A percentile compares a stretch with the other conserved stretches of the same genome.
Evolutionary conservation across 2,113 vertebrate genomes (phyloP).

Genomic region (Globicephala melas): DNA sequence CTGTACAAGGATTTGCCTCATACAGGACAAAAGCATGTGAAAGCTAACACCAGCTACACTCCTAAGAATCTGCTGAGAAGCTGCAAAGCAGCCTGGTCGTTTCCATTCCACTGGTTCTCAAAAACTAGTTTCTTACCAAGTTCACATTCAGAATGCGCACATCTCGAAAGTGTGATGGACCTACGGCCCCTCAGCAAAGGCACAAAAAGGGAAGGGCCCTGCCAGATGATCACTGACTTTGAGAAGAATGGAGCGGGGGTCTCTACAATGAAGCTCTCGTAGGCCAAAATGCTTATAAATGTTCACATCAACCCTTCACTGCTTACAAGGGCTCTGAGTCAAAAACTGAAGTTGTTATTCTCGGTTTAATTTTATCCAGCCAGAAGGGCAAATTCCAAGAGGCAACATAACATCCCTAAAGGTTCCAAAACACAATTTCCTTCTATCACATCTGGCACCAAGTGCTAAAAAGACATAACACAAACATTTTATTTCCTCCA

Average conservation of each 20-base stretch:
- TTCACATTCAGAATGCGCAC: not conserved
- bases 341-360: conserved; percentile 12
- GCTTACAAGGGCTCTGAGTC: not conserved
- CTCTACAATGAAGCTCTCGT: not conserved
- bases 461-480: conserved; percentile 5
- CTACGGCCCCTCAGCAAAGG: not conserved
- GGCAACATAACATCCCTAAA: not conserved
- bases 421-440: not conserved
- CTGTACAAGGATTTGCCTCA: not conserved
- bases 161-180: not conserved
- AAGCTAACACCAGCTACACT: not conserved
- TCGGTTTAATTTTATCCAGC: not conserved
- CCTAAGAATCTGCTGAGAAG: not conserved
- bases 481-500: not conserved
- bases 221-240: not conserved
- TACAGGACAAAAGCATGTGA: not conserved
- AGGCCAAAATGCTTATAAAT: not conserved
- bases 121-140: not conserved
- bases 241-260: not conserved
- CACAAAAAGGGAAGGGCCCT: not conserved
- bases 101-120: not conserved
- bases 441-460: not conserved
- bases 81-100: not conserved
- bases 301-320: not conserved
- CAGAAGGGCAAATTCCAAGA: conserved; percentile 18